Conservation (phyloP, 2,113 vertebrate genomes). For the Hypanus sabinus region DNA sequence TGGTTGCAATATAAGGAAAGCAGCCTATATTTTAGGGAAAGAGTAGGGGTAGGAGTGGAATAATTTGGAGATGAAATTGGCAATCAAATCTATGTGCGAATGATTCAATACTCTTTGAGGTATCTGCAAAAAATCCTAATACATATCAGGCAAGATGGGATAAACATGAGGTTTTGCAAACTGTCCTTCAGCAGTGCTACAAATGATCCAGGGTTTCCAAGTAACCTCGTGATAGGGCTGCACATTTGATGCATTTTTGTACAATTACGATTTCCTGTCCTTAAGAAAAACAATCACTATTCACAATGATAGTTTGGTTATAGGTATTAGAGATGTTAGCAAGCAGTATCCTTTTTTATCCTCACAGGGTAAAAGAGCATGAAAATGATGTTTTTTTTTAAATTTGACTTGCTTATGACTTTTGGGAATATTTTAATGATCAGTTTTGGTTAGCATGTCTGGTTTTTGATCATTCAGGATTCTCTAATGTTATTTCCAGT, state of each 20-base stretch:
- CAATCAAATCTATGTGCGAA: not conserved
- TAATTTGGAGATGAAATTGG: no score
- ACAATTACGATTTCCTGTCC: not conserved
- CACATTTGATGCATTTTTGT: not conserved
- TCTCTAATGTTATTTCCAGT: no score
- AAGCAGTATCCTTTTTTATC: not conserved
- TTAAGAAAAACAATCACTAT: not conserved
- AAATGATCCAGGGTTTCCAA: not conserved
- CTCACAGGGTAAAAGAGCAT: not conserved
- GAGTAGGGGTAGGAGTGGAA: not conserved
- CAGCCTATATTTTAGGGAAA: not conserved
- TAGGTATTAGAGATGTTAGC: not conserved
- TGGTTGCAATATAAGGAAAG: not conserved
- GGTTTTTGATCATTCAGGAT: not conserved
- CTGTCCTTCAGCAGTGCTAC: not conserved
- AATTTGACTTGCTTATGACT: not conserved
- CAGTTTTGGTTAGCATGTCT: not conserved
- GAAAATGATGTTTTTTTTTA: not conserved
- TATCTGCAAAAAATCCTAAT: not conserved
- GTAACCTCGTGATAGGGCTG: not conserved
- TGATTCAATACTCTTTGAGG: not conserved
- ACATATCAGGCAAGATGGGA: not conserved
- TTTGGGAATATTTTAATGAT: not conserved
- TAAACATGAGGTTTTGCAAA: not conserved
- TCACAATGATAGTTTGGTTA: not conserved